Percentiles rank a stretch among this genome's conserved stretches.
Evolutionary conservation across 92 coral and sea anemone genomes (phyloP).

Genomic region (Porites lobata): DNA sequence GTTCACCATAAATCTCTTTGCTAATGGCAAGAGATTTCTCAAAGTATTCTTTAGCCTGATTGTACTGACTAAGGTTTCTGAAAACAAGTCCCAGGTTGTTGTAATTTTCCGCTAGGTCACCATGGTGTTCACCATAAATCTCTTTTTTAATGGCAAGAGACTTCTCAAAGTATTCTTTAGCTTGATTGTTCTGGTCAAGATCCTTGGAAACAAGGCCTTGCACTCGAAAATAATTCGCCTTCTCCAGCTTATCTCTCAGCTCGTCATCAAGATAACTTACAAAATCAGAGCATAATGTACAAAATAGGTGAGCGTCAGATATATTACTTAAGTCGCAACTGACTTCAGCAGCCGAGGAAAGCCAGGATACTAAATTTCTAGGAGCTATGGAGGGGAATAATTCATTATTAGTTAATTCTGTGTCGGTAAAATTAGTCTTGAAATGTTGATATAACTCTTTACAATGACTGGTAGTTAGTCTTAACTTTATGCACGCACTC

Average conservation of each 20-base stretch:
- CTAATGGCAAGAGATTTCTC: no score
- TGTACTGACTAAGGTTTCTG: no score
- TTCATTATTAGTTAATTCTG: background rate
- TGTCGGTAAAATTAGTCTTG: background rate
- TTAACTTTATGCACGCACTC: background rate
- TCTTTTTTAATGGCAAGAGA: no score
- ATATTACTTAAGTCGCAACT: background rate
- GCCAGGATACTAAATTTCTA: constrained; percentile 8
- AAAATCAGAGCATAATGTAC: background rate
- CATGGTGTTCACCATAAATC: background rate
- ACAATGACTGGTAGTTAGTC: constrained; percentile 4
- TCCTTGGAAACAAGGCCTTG: background rate
- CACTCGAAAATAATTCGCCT: background rate
- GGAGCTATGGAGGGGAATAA: background rate
- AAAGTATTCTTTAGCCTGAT: no score
- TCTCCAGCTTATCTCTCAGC: background rate
- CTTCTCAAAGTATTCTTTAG: no score
- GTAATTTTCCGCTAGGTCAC: no score
- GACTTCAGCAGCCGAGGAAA: constrained; percentile 3
- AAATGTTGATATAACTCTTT: background rate
- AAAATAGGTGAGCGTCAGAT: constrained; percentile 12
- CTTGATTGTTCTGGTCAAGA: no score
- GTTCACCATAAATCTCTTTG: no score
- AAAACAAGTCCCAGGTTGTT: no score
- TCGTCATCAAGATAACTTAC: background rate